Evolutionary conservation across 1,140 invertebrate genomes (phyloP).

Genomic region (Bicyclus anynana): DNA sequence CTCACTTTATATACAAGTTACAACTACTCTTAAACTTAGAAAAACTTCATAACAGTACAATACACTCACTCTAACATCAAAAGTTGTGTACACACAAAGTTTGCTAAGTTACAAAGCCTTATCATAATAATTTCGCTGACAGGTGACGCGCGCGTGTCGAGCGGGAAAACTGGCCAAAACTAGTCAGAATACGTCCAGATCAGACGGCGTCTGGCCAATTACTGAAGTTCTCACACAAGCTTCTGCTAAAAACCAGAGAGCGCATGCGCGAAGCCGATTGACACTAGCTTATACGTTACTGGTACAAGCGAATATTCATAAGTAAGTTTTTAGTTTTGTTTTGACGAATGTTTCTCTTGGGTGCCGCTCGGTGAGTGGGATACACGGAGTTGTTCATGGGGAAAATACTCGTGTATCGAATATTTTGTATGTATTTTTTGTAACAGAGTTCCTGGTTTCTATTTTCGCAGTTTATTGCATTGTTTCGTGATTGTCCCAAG

Average conservation of each 20-base stretch:
- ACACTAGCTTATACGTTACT: slow-evolving; percentile 55
- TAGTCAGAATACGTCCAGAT: slow-evolving; percentile 32
- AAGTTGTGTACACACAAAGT: slow-evolving; percentile 15
- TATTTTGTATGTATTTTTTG: neutral
- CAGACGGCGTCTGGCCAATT: slow-evolving; percentile 60
- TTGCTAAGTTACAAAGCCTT: slow-evolving; percentile 16
- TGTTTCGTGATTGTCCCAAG: neutral
- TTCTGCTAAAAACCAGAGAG: slow-evolving; percentile 40
- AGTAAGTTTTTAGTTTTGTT: slow-evolving; percentile 67
- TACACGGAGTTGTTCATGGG: slow-evolving; percentile 14
- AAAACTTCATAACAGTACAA: slow-evolving; percentile 13
- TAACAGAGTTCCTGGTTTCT: neutral
- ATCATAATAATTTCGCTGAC: slow-evolving; percentile 34
- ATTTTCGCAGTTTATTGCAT: neutral
- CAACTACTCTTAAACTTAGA: slow-evolving; percentile 13
- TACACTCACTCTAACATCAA: slow-evolving; percentile 15
- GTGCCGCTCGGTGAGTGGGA: slow-evolving; percentile 20
- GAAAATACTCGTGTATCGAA: slow-evolving; percentile 2
- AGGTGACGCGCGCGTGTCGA: slow-evolving; percentile 31
- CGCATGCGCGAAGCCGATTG: slow-evolving; percentile 62
- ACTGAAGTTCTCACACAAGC: slow-evolving; percentile 56
- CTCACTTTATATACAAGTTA: slow-evolving; percentile 18
- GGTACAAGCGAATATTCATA: slow-evolving; percentile 58
- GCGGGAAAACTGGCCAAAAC: slow-evolving; percentile 24
- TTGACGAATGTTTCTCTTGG: slow-evolving; percentile 45